Evolutionary conservation across 1,140 invertebrate species (phyloP).

Genomic region (Apolygus lucorum): DNA sequence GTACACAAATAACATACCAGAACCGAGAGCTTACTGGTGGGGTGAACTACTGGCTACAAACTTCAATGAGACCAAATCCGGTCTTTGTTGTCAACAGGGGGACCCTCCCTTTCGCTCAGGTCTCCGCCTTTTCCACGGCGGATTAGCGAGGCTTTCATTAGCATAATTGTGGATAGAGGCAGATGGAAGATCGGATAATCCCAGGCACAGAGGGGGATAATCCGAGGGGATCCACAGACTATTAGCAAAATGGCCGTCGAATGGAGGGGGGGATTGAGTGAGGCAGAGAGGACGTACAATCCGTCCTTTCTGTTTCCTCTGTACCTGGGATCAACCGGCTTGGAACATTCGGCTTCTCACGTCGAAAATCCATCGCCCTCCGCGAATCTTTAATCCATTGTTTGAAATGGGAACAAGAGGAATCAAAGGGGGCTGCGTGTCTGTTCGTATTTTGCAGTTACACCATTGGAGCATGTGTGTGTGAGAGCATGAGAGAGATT

Average conservation of each 20-base stretch:
- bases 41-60: not conserved
- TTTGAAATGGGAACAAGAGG: not conserved
- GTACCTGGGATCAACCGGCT: not conserved
- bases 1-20: no score
- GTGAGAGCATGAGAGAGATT: not conserved
- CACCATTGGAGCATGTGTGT: no score
- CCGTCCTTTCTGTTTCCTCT: no score
- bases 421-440: not conserved
- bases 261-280: no score
- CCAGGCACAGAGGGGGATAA: not conserved
- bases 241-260: slow-evolving; percentile 11
- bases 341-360: not conserved
- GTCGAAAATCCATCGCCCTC: not conserved
- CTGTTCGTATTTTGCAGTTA: not conserved
- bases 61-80: not conserved
- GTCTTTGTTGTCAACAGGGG: not conserved
- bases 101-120: not conserved
- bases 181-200: slow-evolving; percentile 16
- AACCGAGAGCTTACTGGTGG: no score
- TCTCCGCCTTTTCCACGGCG: not conserved
- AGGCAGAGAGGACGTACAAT: no score
- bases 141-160: slow-evolving; percentile 6
- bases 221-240: not conserved
- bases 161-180: slow-evolving; percentile 11
- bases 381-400: not conserved